Evolutionary conservation across 2,797 vertebrate species (phyloP).

Genomic region (Toxotes lorentzi): DNA sequence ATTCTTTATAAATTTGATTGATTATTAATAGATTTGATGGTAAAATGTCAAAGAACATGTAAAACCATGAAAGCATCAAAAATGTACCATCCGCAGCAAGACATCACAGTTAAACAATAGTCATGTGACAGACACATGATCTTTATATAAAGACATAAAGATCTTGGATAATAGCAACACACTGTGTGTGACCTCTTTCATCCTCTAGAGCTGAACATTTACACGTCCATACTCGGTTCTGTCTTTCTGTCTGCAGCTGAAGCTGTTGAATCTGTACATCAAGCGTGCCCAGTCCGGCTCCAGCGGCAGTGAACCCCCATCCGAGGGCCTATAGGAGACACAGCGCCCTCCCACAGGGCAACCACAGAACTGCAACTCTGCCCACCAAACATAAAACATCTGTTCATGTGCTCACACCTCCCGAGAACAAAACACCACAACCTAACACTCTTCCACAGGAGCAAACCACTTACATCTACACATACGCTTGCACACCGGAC

Average conservation of each 20-base stretch:
- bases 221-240: not conserved
- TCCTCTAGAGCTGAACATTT: not conserved
- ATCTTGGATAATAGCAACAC: too few species aligned
- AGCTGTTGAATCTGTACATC: slow-evolving; percentile 98
- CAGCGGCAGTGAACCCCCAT: slow-evolving; percentile 86
- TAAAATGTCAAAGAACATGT: not conserved
- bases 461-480: slow-evolving; percentile 62
- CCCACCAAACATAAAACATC: slow-evolving; percentile 66
- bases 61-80: not conserved
- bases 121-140: not conserved
- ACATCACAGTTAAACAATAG: not conserved
- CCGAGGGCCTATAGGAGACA: slow-evolving; percentile 88
- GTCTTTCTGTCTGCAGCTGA: slow-evolving; percentile 87
- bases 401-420: slow-evolving; percentile 66
- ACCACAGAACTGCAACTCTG: slow-evolving; percentile 78
- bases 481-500: slow-evolving; percentile 45
- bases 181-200: not conserved
- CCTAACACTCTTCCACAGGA: slow-evolving; percentile 54
- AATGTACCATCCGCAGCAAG: not conserved
- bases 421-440: slow-evolving; percentile 54
- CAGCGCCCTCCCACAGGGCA: slow-evolving; percentile 71
- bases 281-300: slow-evolving; percentile 96
- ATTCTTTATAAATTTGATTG: not conserved
- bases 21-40: not conserved
- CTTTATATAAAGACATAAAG: too few species aligned